Conservation (phyloP, 2,797 vertebrate genomes). For the Chromis chromis region DNA sequence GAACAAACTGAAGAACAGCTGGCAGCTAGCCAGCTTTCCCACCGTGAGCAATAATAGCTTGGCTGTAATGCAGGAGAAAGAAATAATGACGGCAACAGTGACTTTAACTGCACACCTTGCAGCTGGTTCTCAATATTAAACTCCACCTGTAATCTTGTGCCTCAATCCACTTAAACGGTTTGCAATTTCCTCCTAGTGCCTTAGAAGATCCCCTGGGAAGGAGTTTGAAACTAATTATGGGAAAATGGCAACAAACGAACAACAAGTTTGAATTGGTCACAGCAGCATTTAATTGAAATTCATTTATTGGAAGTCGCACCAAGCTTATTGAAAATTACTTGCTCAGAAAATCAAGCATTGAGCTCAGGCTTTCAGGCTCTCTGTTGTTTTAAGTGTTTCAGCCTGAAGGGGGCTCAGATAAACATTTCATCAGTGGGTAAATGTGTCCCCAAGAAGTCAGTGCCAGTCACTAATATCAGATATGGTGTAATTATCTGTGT, state of each 20-base stretch:
- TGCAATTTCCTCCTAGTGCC: neutral
- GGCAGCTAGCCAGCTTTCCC: neutral
- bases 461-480: conserved; percentile 21
- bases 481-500: conserved; percentile 15
- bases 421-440: neutral
- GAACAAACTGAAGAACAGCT: neutral
- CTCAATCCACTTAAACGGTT: neutral
- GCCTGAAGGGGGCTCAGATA: neutral
- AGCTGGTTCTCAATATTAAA: neutral
- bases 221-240: conserved; percentile 14
- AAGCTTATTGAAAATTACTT: too few relatives aligned
- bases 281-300: neutral
- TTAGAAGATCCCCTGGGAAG: neutral
- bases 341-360: neutral
- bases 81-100: neutral
- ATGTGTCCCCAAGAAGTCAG: neutral
- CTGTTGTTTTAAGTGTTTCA: conserved; percentile 2
- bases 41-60: neutral
- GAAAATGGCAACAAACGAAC: neutral
- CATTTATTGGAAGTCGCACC: neutral
- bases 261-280: neutral
- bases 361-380: neutral
- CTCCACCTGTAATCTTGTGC: neutral
- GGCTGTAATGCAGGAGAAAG: neutral
- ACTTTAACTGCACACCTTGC: neutral